Evolutionary conservation across 2,888 invertebrate genomes (phyloP).

Genomic region (Acrocyrtus sp.): DNA sequence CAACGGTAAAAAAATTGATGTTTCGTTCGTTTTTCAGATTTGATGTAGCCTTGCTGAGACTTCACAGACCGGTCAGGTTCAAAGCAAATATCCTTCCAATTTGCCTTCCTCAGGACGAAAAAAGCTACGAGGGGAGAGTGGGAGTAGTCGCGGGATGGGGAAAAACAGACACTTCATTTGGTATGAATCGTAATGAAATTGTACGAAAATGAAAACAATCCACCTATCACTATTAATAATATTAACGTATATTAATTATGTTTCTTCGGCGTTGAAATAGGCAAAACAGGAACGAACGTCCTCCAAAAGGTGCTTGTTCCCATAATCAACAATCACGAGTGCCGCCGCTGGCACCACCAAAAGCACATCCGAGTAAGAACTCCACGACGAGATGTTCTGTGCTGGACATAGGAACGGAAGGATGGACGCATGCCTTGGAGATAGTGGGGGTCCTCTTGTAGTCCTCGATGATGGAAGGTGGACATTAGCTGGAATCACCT

Average conservation of each 20-base stretch:
- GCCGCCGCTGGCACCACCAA: slow-evolving; percentile 82
- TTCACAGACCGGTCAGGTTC: slow-evolving; percentile 75
- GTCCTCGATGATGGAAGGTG: slow-evolving; percentile 77
- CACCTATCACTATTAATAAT: too few species aligned
- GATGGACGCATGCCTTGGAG: slow-evolving; percentile 79
- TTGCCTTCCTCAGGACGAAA: slow-evolving; percentile 74
- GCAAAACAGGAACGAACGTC: slow-evolving; percentile 82
- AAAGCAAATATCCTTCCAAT: slow-evolving; percentile 80
- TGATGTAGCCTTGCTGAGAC: slow-evolving; percentile 75
- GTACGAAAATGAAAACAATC: slow-evolving; percentile 1
- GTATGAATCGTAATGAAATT: slow-evolving; percentile 62
- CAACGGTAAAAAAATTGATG: not conserved
- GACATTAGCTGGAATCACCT: slow-evolving; percentile 83
- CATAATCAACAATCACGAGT: slow-evolving; percentile 80
- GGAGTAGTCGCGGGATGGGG: slow-evolving; percentile 86
- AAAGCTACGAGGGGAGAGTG: slow-evolving; percentile 69
- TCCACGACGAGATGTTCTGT: slow-evolving; percentile 95
- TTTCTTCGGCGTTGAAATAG: slow-evolving; percentile 64
- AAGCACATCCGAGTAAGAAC: slow-evolving; percentile 82
- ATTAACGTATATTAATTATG: too few species aligned
- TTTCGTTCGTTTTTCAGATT: slow-evolving; percentile 14
- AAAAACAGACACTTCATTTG: slow-evolving; percentile 74
- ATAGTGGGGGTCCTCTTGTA: slow-evolving; percentile 67
- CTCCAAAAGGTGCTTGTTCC: slow-evolving; percentile 84
- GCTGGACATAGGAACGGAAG: slow-evolving; percentile 92